Conservation (phyloP, 2,888 invertebrate genomes). For the Parapristionchus giblindavisi region DNA sequence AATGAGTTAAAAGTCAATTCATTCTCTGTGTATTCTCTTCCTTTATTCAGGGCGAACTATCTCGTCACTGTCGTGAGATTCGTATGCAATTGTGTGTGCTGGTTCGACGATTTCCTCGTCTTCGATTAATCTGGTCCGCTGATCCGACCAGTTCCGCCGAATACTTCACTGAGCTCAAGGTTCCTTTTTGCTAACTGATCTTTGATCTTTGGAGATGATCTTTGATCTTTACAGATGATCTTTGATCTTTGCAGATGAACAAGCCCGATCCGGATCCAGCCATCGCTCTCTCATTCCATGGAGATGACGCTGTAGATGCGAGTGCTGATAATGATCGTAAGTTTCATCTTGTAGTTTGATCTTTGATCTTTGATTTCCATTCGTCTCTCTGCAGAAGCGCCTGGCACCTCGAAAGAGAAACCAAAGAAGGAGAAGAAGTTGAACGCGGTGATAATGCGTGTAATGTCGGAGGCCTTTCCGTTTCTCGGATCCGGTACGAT, state of each 20-base stretch:
- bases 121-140: conserved; percentile 94
- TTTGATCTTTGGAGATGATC: conserved; percentile 43
- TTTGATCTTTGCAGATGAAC: conserved; percentile 43
- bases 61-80: conserved; percentile 61
- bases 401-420: conserved; percentile 3
- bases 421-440: conserved; percentile 42
- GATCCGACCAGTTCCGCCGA: conserved; percentile 95
- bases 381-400: background rate
- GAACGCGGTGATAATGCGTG: conserved; percentile 49
- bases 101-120: conserved; percentile 91
- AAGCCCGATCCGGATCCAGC: conserved; percentile 53
- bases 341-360: too few relatives aligned
- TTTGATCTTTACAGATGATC: too few relatives aligned
- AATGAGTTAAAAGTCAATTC: too few relatives aligned
- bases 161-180: conserved; percentile 92
- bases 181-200: conserved; percentile 68
- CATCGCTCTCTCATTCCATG: conserved; percentile 48
- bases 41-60: conserved; percentile 60
- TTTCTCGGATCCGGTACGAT: conserved; percentile 27
- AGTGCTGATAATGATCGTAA: background rate
- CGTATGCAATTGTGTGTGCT: conserved; percentile 79
- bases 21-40: background rate
- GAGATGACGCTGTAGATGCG: conserved; percentile 44
- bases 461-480: conserved; percentile 42
- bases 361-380: background rate